These are phyloP conservation scores for Acrocephalus kingi DNA, from an alignment of 2,113 vertebrate species.

Conservation along the genomic window DNA sequence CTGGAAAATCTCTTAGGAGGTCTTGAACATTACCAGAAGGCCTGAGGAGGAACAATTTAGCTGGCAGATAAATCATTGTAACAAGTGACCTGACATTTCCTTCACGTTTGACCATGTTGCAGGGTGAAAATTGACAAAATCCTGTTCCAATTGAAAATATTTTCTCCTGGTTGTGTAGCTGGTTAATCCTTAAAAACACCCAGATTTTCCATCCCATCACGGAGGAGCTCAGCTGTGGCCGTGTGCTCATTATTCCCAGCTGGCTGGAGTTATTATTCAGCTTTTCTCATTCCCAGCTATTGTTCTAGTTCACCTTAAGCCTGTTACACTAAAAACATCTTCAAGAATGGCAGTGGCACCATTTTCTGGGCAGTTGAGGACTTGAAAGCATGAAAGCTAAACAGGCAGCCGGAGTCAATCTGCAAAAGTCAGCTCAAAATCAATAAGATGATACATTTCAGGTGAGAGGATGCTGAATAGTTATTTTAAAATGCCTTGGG, in stretches of 20 bases:
- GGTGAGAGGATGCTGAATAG: slow-evolving; percentile 40
- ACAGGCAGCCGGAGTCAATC: background rate
- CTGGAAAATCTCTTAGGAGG: background rate
- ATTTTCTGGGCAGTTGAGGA: slow-evolving; percentile 38
- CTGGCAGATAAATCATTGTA: slow-evolving; percentile 9
- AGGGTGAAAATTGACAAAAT: slow-evolving; percentile 11
- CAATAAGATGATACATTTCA: slow-evolving; percentile 40
- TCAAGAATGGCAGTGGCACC: background rate
- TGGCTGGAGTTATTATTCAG: background rate
- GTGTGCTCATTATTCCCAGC: background rate
- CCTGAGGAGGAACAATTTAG: background rate
- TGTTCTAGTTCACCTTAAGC: slow-evolving; percentile 47
- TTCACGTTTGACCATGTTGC: background rate
- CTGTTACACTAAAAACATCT: background rate
- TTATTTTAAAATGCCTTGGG: slow-evolving; percentile 43
- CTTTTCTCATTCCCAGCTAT: slow-evolving; percentile 3
- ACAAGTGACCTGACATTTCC: slow-evolving; percentile 25
- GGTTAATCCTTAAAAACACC: slow-evolving; percentile 26
- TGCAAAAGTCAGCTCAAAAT: slow-evolving; percentile 50
- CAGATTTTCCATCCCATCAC: background rate
- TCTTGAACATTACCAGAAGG: background rate
- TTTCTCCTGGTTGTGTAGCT: background rate
- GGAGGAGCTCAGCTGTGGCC: slow-evolving; percentile 12
- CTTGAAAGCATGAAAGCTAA: slow-evolving; percentile 22
- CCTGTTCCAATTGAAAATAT: background rate